Percentiles rank a stretch among this genome's conserved stretches.
phyloP scores from a whole-genome alignment of 2,113 vertebrate genomes.

The Istiophorus platypterus region DNA sequence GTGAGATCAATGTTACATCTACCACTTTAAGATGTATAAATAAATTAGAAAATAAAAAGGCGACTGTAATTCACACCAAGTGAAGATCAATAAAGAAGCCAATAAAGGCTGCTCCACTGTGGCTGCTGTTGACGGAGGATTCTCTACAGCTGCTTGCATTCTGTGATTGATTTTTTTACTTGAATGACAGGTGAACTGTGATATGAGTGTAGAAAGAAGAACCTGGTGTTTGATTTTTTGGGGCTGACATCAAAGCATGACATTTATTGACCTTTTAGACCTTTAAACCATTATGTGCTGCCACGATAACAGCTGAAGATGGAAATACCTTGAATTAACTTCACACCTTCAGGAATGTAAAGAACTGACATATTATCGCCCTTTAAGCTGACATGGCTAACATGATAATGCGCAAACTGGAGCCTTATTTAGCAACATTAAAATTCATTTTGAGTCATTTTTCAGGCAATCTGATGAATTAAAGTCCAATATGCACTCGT shows the following conservation, averaged over 20 bases:
- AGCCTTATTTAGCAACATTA: not conserved
- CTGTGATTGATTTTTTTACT: conserved; percentile 20
- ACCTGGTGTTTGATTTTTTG: not conserved
- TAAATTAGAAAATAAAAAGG: not conserved
- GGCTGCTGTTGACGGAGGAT: conserved; percentile 2
- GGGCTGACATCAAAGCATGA: not conserved
- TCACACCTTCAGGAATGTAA: not conserved
- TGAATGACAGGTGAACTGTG: not conserved
- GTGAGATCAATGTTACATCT: conserved; percentile 1
- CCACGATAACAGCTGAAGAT: not conserved
- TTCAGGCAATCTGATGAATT: no score
- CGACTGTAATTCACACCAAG: conserved; percentile 13
- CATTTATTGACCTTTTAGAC: not conserved
- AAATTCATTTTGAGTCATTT: not conserved
- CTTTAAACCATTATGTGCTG: not conserved
- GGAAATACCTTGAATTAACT: not conserved
- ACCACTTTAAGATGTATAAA: not conserved
- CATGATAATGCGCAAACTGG: not conserved
- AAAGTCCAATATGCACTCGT: not conserved
- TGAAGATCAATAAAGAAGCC: conserved; percentile 11
- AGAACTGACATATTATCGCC: not conserved
- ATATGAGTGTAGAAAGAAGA: not conserved
- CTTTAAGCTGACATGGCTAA: not conserved
- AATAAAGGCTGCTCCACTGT: conserved; percentile 1
- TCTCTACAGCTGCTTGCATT: not conserved